Conservation (phyloP, 2,888 invertebrate species). For the Mactromeris polynyma region DNA sequence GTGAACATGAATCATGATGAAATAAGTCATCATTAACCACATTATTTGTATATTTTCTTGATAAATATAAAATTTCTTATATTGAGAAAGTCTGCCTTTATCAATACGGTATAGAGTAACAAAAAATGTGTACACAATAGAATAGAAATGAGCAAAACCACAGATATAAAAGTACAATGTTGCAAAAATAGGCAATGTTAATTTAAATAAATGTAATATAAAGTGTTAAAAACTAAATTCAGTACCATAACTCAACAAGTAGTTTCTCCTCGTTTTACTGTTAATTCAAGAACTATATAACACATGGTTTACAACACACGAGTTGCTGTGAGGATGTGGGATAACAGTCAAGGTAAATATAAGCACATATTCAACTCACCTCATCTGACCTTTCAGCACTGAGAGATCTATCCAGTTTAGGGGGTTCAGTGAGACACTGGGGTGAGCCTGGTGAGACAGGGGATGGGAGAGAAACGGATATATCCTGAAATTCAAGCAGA, state of each 20-base stretch:
- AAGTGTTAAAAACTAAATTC: too few species aligned
- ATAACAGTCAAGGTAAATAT: background rate
- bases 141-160: background rate
- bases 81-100: too few species aligned
- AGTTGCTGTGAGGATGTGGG: too few species aligned
- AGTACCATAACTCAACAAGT: too few species aligned
- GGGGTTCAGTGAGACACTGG: conserved; percentile 47
- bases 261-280: too few species aligned
- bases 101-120: background rate
- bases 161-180: background rate
- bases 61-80: too few species aligned
- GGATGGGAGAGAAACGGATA: conserved; percentile 52
- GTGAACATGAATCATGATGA: too few species aligned
- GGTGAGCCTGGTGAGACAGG: conserved; percentile 52
- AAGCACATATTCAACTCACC: conserved; percentile 49
- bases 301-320: too few species aligned
- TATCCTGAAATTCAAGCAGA: conserved; percentile 61
- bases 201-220: too few species aligned
- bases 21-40: too few species aligned
- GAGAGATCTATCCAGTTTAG: conserved; percentile 60
- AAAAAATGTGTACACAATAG: background rate
- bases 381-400: conserved; percentile 68
- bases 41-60: too few species aligned
- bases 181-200: background rate
- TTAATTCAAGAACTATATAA: too few species aligned